These are phyloP conservation scores for Cerceris ruficornis DNA, from an alignment of 2,888 invertebrate genomes.

Conservation along the genomic window DNA sequence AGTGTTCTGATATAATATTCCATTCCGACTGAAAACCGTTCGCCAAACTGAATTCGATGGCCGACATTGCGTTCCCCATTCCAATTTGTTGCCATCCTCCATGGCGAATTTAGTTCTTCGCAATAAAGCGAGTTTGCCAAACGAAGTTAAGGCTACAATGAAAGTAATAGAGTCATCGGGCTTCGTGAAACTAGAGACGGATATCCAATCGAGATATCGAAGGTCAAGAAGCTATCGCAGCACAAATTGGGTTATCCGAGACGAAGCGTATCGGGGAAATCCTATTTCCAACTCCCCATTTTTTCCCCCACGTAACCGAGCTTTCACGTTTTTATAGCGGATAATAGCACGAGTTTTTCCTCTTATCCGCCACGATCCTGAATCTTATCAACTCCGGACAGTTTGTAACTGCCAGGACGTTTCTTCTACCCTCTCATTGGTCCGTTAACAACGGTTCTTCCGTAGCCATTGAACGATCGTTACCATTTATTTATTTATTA, in stretches of 20 bases:
- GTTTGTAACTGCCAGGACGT: constrained; percentile 44
- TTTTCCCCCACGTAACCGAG: constrained; percentile 50
- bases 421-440: constrained; percentile 13
- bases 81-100: constrained; percentile 31
- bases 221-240: constrained; percentile 68
- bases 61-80: constrained; percentile 15
- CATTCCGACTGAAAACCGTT: not conserved
- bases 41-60: constrained; percentile 1
- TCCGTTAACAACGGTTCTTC: not conserved
- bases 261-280: constrained; percentile 54
- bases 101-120: constrained; percentile 12
- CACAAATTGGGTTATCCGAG: constrained; percentile 67
- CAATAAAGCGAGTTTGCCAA: constrained; percentile 42
- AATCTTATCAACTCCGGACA: constrained; percentile 44
- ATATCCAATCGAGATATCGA: constrained; percentile 69
- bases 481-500: too few relatives aligned
- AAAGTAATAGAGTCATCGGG: constrained; percentile 46
- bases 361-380: constrained; percentile 51
- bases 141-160: constrained; percentile 56
- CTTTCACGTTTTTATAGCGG: constrained; percentile 51
- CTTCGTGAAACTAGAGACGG: constrained; percentile 59
- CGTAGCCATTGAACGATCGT: too few relatives aligned
- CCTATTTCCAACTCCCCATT: constrained; percentile 63
- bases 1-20: too few relatives aligned
- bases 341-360: constrained; percentile 57